Conservation (phyloP, 2,113 vertebrate species). For the Onychostoma macrolepis region DNA sequence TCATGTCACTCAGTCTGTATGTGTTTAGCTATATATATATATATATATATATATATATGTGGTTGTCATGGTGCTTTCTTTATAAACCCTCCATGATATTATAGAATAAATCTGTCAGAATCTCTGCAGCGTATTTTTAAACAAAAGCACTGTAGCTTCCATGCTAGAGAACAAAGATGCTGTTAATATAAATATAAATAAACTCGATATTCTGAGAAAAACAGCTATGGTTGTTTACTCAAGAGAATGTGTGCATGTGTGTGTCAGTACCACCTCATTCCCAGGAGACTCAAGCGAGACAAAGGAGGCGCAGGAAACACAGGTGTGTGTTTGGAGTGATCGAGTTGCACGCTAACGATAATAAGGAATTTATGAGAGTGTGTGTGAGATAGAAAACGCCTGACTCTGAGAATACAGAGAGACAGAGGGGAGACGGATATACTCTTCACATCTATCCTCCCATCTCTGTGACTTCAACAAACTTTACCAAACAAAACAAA, state of each 20-base stretch:
- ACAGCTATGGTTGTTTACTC: slow-evolving; percentile 11
- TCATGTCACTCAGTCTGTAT: too few relatives aligned
- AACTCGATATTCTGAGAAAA: neutral
- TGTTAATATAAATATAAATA: neutral
- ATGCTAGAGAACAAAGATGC: neutral
- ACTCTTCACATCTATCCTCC: neutral
- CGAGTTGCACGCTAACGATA: slow-evolving; percentile 50
- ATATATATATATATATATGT: neutral
- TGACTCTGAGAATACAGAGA: neutral
- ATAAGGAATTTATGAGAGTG: slow-evolving; percentile 44
- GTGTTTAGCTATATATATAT: neutral
- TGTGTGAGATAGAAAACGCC: neutral
- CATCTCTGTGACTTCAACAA: slow-evolving; percentile 33
- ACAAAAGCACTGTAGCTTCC: neutral
- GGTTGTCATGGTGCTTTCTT: neutral
- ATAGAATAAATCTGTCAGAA: neutral
- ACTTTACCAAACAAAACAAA: slow-evolving; percentile 63
- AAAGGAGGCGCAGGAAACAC: slow-evolving; percentile 64
- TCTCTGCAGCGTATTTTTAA: neutral
- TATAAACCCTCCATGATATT: neutral
- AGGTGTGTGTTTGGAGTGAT: slow-evolving; percentile 54
- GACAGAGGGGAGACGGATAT: neutral
- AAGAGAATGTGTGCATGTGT: slow-evolving; percentile 4
- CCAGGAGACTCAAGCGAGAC: slow-evolving; percentile 38
- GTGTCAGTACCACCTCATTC: slow-evolving; percentile 31